Conservation (phyloP, 2,113 vertebrate genomes). For the Cinclus mexicanus region DNA sequence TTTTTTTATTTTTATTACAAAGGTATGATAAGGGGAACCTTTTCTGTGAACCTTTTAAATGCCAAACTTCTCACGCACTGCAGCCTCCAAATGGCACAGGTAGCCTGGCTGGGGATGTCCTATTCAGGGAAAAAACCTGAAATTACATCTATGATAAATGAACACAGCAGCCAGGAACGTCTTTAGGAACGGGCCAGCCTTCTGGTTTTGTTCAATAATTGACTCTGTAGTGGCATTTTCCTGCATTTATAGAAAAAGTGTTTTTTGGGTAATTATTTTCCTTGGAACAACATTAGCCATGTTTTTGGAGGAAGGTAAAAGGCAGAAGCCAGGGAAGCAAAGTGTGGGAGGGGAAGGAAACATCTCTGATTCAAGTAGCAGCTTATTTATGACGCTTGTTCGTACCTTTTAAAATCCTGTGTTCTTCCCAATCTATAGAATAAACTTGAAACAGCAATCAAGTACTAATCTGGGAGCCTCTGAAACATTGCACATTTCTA, state of each 20-base stretch:
- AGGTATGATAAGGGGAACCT: not conserved
- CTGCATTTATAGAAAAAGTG: not conserved
- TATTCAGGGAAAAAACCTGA: not conserved
- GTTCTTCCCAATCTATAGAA: conserved; percentile 12
- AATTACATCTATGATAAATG: not conserved
- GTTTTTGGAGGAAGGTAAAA: not conserved
- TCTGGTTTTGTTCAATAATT: not conserved
- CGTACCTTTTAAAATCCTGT: conserved; percentile 1
- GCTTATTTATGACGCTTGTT: not conserved
- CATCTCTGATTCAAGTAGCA: not conserved
- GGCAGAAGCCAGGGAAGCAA: not conserved
- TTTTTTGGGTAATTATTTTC: not conserved
- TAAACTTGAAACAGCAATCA: conserved; percentile 50
- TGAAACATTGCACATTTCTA: conserved; percentile 31
- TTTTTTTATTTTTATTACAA: not conserved
- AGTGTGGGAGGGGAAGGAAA: not conserved
- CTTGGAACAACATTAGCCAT: not conserved
- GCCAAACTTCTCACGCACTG: not conserved
- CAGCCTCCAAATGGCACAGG: not conserved
- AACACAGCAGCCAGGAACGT: not conserved
- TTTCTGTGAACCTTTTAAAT: not conserved
- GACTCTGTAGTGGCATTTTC: not conserved
- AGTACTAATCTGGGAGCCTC: conserved; percentile 35
- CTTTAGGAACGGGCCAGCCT: not conserved
- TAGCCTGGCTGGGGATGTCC: not conserved